phyloP scores from a whole-genome alignment of 2,888 invertebrate genomes.

The Druceiella hillmani region DNA sequence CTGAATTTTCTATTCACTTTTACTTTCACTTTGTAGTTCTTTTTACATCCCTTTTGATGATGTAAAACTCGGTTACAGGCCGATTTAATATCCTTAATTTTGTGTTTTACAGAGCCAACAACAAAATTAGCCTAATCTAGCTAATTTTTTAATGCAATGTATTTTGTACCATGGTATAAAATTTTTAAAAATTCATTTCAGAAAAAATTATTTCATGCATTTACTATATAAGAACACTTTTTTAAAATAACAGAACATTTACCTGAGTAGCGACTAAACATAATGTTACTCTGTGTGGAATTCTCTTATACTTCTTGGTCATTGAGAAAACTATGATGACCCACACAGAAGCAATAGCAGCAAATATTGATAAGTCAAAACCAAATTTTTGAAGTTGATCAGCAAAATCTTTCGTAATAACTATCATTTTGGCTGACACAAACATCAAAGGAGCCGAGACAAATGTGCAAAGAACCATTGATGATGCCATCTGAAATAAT shows the following conservation, averaged over 20 bases:
- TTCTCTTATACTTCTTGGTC: constrained; percentile 68
- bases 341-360: constrained; percentile 74
- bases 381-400: constrained; percentile 73
- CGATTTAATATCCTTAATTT: no score
- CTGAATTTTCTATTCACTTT: no score
- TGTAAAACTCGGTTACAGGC: no score
- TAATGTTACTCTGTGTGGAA: constrained; percentile 79
- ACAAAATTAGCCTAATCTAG: no score
- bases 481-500: constrained; percentile 72
- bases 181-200: no score
- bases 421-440: constrained; percentile 89
- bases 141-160: no score
- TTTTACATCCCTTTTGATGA: no score
- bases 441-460: constrained; percentile 94
- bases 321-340: constrained; percentile 65
- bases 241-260: constrained; percentile 25
- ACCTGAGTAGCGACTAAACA: constrained; percentile 80
- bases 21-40: no score
- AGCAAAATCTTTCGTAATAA: constrained; percentile 73
- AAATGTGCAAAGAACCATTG: constrained; percentile 93
- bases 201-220: constrained; percentile 6
- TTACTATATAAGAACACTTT: constrained; percentile 8
- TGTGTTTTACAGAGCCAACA: no score
- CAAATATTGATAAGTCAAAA: constrained; percentile 77
- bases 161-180: no score